Conservation (phyloP, 2,888 invertebrate species). For the Troglohyphantes excavatus region DNA sequence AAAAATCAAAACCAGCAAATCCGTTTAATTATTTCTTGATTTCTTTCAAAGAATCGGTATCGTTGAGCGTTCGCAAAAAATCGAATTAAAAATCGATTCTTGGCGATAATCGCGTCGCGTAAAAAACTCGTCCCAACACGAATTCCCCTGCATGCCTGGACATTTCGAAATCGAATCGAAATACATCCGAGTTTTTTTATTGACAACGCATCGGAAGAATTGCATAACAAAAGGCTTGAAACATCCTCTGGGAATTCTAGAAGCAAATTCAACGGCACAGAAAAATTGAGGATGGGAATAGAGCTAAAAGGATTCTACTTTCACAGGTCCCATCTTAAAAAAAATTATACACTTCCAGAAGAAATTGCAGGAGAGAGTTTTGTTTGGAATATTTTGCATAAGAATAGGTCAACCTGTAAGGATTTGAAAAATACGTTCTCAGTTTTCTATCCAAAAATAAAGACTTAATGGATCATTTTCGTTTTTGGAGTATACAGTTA, state of each 20-base stretch:
- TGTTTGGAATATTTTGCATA: background rate
- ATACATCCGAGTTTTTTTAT: slow-evolving; percentile 2
- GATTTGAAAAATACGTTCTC: background rate
- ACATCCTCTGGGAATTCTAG: background rate
- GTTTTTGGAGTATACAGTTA: too few relatives aligned
- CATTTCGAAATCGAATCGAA: background rate
- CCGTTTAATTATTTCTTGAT: background rate
- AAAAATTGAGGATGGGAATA: background rate
- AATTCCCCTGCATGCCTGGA: background rate
- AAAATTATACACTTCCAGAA: background rate
- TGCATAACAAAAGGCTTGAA: background rate
- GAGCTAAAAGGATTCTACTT: background rate
- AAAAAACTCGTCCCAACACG: slow-evolving; percentile 6
- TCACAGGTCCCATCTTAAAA: too few relatives aligned
- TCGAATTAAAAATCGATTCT: background rate
- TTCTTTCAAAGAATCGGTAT: background rate
- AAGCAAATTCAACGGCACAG: background rate
- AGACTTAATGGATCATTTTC: too few relatives aligned
- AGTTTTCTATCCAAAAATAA: too few relatives aligned
- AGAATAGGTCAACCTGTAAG: background rate
- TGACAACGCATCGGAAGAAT: background rate
- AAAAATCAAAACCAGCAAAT: background rate
- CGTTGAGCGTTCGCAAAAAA: background rate
- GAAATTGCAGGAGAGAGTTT: background rate
- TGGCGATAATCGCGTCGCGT: background rate